Evolutionary conservation across 2,113 vertebrate species (phyloP).

Genomic region (Urocolius indicus): DNA sequence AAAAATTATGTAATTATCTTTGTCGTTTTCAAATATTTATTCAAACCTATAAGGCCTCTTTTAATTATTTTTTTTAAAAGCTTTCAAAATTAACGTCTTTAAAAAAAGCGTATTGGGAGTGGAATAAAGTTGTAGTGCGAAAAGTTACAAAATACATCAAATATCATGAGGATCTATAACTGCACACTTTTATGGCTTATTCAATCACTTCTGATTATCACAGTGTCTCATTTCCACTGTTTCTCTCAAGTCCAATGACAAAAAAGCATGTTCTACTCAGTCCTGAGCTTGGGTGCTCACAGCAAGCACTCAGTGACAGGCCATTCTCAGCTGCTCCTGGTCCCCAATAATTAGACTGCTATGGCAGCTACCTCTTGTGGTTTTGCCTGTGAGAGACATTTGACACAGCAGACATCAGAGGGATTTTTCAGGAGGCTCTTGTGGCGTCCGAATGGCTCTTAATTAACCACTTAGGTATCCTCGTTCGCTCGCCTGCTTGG

Average conservation of each 20-base stretch:
- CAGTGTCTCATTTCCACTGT: neutral
- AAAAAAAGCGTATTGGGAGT: neutral
- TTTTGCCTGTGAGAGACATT: constrained; percentile 98
- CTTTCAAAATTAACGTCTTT: neutral
- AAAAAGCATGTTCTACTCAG: constrained; percentile 71
- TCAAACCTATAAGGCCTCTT: neutral
- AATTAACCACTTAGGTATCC: constrained; percentile 99
- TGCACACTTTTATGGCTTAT: neutral
- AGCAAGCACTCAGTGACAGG: constrained; percentile 76
- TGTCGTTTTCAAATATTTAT: neutral
- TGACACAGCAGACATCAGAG: constrained; percentile 99
- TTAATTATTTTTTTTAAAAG: neutral
- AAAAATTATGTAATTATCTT: neutral
- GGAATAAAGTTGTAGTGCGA: neutral
- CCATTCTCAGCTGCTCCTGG: constrained; percentile 89
- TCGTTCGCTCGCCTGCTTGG: constrained; percentile 88
- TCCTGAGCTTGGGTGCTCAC: constrained; percentile 78
- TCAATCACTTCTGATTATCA: neutral
- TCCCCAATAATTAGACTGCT: constrained; percentile 94
- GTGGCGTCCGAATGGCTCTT: constrained; percentile 96
- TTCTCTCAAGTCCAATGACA: constrained; percentile 51
- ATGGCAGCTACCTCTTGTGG: constrained; percentile 92
- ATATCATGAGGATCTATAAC: neutral
- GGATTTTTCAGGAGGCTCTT: constrained; percentile 97
- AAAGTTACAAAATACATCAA: constrained; percentile 25